Evolutionary conservation across 2,797 vertebrate genomes (phyloP).

Genomic region (Peromyscus nudipes): DNA sequence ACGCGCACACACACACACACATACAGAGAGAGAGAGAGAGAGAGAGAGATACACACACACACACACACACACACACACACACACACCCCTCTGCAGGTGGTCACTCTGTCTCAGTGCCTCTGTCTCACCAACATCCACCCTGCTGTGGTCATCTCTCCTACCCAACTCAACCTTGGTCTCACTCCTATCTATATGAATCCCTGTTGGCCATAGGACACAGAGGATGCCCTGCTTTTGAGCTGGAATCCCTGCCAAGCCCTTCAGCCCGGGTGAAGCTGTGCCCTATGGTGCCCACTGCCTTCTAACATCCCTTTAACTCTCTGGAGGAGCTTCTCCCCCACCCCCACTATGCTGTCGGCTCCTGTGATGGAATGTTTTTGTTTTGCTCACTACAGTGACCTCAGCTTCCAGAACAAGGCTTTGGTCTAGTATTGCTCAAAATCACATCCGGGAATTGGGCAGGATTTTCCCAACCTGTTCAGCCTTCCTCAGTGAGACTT

Average conservation of each 20-base stretch:
- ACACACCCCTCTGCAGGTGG: background rate
- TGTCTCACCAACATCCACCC: background rate
- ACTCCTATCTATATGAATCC: background rate
- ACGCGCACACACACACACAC: background rate
- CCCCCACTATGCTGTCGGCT: background rate
- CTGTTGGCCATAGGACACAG: background rate
- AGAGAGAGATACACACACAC: fast-evolving
- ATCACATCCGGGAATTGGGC: background rate
- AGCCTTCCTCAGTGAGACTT: background rate
- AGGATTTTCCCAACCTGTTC: background rate
- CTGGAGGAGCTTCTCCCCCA: background rate
- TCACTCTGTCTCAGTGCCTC: background rate
- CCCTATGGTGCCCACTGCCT: background rate
- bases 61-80: background rate
- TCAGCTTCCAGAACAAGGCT: conserved; percentile 15
- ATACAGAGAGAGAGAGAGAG: too few species aligned
- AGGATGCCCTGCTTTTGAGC: background rate
- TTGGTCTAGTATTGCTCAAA: conserved; percentile 14
- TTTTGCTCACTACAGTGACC: conserved; percentile 7
- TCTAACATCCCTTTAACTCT: background rate
- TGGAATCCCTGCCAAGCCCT: background rate
- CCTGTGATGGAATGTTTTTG: background rate
- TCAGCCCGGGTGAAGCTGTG: background rate
- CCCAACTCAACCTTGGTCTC: background rate
- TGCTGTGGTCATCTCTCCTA: background rate